Base-by-base conservation (phyloP, 2,113 vertebrate genomes). In the Podarcis muralis region DNA sequence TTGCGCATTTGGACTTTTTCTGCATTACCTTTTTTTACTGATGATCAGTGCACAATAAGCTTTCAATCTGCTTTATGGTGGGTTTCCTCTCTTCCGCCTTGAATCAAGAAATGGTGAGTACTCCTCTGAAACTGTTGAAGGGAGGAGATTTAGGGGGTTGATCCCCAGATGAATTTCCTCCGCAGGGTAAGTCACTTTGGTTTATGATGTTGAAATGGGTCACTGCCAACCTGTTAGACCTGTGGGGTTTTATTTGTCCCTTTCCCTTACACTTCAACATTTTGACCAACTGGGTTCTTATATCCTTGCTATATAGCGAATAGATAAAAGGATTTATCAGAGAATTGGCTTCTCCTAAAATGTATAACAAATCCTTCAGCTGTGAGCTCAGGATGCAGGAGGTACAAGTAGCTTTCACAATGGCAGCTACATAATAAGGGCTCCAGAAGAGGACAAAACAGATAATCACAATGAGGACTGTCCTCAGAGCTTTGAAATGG, bases 381-480 rank as follows among this genome's bases (percentile, higher is more conserved):
- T 35, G 27, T 9, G 35, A 74, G 0, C 83, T 72, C 65, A 93
- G 83, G n/a, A 32, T 88, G 81, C 93, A 96, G 57, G 88, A 88
- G 12, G 72, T 68, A 74, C 93, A 94, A 81, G 85, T 87, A 0
- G 93, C 94, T 83, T 92, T 91, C 80, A 95, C 35, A 0, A 92
- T 88, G 32, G 91, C 92, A 18, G 85, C 85, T 71, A 92, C 82
- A 57, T 93, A 89, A 78, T 90, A 95, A 22, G 94, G 93, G 3
- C 91, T 90, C 94, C 94, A 93, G 25, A 89, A 92, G 11, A 94
- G 59, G 40, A 87, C 79, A 69, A 96, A 93, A 89, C 90, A 83
- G 0, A 93, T 2, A 1, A 94, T 90, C 40, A 94, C 32, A 1
- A 91, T 78, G 27, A 93, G 87, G 20, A 93, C 86, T 0, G 93